Conservation (phyloP, 2,797 vertebrate genomes). For the Urophycis tenuis region DNA sequence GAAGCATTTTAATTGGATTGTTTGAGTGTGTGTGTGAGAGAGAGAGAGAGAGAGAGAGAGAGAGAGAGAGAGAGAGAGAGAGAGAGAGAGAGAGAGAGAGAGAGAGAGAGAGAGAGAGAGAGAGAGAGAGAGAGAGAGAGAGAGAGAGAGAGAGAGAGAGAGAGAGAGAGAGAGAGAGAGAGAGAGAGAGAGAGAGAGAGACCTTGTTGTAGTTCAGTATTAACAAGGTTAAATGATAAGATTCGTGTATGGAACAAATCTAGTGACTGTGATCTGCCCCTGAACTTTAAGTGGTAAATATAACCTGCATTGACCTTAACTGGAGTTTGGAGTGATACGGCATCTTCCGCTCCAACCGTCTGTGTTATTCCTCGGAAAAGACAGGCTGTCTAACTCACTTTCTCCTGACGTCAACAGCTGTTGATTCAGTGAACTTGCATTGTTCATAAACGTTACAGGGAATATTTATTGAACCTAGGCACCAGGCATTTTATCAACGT, state of each 20-base stretch:
- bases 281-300: neutral
- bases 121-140: no score
- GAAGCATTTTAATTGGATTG: slow-evolving; percentile 26
- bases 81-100: no score
- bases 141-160: no score
- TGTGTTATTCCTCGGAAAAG: neutral
- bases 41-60: neutral
- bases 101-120: no score
- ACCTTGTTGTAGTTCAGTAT: neutral
- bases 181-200: neutral
- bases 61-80: no score
- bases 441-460: neutral
- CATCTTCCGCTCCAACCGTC: neutral
- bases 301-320: neutral
- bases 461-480: slow-evolving; percentile 2
- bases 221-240: neutral
- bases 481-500: neutral
- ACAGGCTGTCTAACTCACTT: neutral
- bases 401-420: neutral
- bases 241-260: neutral
- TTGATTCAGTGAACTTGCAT: neutral
- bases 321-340: neutral
- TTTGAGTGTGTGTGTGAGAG: slow-evolving; percentile 38
- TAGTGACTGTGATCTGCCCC: neutral
- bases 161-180: no score